These are phyloP conservation scores for Lymantria dispar DNA, from an alignment of 2,888 invertebrate species.

Conservation along the genomic window DNA sequence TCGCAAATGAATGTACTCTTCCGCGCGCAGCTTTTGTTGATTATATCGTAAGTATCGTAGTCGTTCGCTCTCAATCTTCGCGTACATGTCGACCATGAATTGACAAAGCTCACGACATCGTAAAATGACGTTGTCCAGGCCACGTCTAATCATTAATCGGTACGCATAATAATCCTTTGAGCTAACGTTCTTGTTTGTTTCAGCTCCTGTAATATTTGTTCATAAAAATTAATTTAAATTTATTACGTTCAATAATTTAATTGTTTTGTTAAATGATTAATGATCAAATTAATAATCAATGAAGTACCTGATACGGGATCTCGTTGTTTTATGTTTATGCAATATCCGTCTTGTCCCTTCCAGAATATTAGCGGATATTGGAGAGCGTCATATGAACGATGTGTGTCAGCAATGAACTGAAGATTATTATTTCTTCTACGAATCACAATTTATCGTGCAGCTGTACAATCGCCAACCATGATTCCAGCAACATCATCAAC, in stretches of 20 bases:
- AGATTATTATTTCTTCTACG: background rate
- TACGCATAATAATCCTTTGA: slow-evolving; percentile 7
- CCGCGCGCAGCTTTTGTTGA: too few relatives aligned
- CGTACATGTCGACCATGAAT: slow-evolving; percentile 3
- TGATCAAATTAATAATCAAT: background rate
- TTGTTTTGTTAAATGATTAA: too few relatives aligned
- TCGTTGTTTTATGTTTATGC: slow-evolving; percentile 21
- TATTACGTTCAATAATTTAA: too few relatives aligned
- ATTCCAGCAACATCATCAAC: slow-evolving; percentile 28
- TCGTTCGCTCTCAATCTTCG: background rate
- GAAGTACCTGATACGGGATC: slow-evolving; percentile 22
- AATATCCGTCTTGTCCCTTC: slow-evolving; percentile 23
- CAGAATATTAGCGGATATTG: slow-evolving; percentile 38
- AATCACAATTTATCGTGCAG: slow-evolving; percentile 6
- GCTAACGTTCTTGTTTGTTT: slow-evolving; percentile 14
- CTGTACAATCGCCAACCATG: slow-evolving; percentile 27
- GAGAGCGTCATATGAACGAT: slow-evolving; percentile 22
- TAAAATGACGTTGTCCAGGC: background rate
- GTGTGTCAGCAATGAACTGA: slow-evolving; percentile 10
- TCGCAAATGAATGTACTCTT: too few relatives aligned
- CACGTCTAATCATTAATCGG: background rate
- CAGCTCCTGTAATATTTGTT: too few relatives aligned
- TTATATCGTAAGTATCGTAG: too few relatives aligned
- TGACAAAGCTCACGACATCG: slow-evolving; percentile 1
- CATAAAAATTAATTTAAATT: too few relatives aligned